phyloP scores from a whole-genome alignment of 2,888 invertebrate species.

The Meghimatium bilineatum region DNA sequence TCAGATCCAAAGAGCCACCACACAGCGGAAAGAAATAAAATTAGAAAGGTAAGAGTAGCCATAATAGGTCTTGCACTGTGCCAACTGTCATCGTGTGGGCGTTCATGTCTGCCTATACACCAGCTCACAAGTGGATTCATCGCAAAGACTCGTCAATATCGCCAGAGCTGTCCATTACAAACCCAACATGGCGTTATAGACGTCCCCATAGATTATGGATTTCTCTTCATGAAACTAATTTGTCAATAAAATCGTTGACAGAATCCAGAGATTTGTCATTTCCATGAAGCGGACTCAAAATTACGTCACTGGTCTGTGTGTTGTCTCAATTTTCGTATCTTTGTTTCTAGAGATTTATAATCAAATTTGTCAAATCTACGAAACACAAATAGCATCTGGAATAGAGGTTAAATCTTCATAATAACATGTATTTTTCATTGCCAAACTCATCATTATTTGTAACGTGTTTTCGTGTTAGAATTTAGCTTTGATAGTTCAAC shows the following conservation, averaged over 20 bases:
- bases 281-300: background rate
- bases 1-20: background rate
- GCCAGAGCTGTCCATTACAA: background rate
- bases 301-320: constrained; percentile 2
- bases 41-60: background rate
- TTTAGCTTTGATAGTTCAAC: too few species aligned
- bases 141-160: background rate
- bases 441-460: too few species aligned
- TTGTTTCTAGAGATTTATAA: background rate
- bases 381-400: too few species aligned
- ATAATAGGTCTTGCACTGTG: background rate
- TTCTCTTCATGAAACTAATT: background rate
- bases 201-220: background rate
- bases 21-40: background rate
- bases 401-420: too few species aligned
- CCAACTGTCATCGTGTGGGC: background rate
- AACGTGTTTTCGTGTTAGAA: too few species aligned
- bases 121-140: background rate
- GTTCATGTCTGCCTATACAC: background rate
- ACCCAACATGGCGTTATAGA: background rate
- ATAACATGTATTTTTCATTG: too few species aligned
- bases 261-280: background rate
- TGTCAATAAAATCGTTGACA: background rate
- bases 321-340: background rate
- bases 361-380: background rate